Evolutionary conservation across 1,140 invertebrate genomes (phyloP).

Genomic region (Arion vulgaris): DNA sequence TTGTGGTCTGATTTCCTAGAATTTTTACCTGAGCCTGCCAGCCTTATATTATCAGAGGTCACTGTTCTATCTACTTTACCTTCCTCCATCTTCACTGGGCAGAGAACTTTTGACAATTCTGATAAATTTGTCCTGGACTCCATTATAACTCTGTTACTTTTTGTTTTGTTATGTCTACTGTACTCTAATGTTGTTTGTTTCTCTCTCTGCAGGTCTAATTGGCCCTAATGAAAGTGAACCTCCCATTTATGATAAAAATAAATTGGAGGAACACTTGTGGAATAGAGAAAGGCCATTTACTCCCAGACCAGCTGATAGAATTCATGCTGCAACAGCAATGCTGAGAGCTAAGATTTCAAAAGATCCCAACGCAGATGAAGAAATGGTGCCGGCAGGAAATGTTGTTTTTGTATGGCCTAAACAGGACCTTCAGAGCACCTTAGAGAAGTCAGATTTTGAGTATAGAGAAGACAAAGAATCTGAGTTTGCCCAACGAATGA

Average conservation of each 20-base stretch:
- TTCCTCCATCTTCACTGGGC: no score
- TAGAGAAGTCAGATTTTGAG: slow-evolving; percentile 46
- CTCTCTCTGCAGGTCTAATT: slow-evolving; percentile 14
- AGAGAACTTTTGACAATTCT: no score
- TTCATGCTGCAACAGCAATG: slow-evolving; percentile 11
- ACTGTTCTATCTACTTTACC: no score
- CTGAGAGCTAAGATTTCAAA: not conserved
- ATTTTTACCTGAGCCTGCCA: no score
- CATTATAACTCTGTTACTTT: no score
- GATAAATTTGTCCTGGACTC: no score
- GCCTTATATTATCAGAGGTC: no score
- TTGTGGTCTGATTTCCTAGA: no score
- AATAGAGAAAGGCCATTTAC: slow-evolving; percentile 26
- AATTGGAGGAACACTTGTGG: not conserved
- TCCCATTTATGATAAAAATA: not conserved
- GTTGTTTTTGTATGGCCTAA: slow-evolving; percentile 36
- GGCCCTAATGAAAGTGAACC: slow-evolving; percentile 25
- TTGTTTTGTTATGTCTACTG: not conserved
- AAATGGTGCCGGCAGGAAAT: slow-evolving; percentile 16
- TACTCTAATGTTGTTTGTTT: not conserved
- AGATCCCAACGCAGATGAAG: not conserved
- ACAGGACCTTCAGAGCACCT: slow-evolving; percentile 27
- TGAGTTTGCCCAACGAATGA: slow-evolving; percentile 30
- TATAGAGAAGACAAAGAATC: slow-evolving; percentile 40
- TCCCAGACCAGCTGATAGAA: slow-evolving; percentile 27